Conservation (phyloP, 2,113 vertebrate genomes). For the Oncorhynchus kisutch region DNA sequence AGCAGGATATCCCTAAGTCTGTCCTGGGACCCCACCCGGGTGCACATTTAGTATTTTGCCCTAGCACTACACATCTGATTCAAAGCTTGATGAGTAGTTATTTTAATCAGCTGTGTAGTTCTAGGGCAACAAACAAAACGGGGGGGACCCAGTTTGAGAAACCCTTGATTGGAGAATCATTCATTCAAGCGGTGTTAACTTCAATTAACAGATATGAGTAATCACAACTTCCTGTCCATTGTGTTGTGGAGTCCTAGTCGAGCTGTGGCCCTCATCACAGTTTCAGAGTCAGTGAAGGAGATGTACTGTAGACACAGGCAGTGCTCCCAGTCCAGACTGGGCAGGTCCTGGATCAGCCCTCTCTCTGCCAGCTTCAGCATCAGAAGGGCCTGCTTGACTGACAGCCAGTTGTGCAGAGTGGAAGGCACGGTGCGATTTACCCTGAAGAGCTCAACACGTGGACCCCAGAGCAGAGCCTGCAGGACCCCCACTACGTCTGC, state of each 20-base stretch:
- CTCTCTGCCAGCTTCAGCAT: conserved; percentile 76
- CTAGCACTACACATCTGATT: too few relatives aligned
- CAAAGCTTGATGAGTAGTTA: too few relatives aligned
- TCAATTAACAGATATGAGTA: too few relatives aligned
- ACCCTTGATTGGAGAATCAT: too few relatives aligned
- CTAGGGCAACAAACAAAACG: too few relatives aligned
- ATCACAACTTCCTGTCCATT: not conserved
- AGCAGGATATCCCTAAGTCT: too few relatives aligned
- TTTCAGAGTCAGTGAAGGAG: conserved; percentile 54
- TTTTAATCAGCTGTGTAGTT: too few relatives aligned
- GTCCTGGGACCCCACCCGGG: too few relatives aligned
- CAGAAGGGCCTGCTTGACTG: conserved; percentile 72
- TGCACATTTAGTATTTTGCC: too few relatives aligned
- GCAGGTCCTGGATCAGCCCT: conserved; percentile 20
- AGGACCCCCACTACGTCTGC: conserved; percentile 59
- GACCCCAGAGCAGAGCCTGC: conserved; percentile 84
- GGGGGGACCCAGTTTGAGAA: too few relatives aligned
- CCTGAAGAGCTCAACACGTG: conserved; percentile 57
- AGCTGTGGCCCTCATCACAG: conserved; percentile 44
- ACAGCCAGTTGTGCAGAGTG: conserved; percentile 62
- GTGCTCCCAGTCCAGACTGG: conserved; percentile 70
- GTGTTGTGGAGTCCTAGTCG: conserved; percentile 34
- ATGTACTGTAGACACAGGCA: conserved; percentile 79
- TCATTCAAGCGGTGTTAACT: too few relatives aligned
- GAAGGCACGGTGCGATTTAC: conserved; percentile 25